A percentile compares a stretch with the other conserved stretches of the same genome.
Conservation (phyloP, 2,113 vertebrate genomes). For the Pelecanus crispus region DNA sequence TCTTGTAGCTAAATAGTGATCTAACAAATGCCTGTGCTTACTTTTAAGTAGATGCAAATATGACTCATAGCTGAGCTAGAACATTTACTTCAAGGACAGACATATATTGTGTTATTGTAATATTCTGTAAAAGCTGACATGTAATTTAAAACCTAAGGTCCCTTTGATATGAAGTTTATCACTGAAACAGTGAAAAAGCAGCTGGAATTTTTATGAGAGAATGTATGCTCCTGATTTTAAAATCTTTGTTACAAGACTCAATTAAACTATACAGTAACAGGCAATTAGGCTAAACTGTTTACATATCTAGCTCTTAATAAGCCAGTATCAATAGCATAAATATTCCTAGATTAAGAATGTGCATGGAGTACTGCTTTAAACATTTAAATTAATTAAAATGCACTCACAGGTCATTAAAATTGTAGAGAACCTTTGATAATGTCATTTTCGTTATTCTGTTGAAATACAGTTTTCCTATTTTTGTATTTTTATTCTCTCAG, state of each 20-base stretch:
- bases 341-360: background rate
- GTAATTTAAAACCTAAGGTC: background rate
- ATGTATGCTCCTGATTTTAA: background rate
- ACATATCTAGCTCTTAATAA: background rate
- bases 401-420: background rate
- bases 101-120: background rate
- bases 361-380: background rate
- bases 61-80: slow-evolving; percentile 11
- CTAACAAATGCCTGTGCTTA: background rate
- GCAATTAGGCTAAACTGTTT: slow-evolving; percentile 24
- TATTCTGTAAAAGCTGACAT: background rate
- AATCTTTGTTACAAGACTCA: background rate
- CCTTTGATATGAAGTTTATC: background rate
- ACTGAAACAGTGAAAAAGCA: background rate
- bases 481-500: background rate
- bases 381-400: slow-evolving; percentile 36
- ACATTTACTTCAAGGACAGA: slow-evolving; percentile 43
- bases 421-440: background rate
- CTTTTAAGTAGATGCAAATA: slow-evolving; percentile 8
- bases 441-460: background rate
- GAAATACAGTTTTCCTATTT: background rate
- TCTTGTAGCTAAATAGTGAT: background rate
- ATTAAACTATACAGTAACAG: background rate
- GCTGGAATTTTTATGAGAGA: background rate
- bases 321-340: background rate